phyloP scores from a whole-genome alignment of 1,140 invertebrate genomes.

The Halotydeus destructor region DNA sequence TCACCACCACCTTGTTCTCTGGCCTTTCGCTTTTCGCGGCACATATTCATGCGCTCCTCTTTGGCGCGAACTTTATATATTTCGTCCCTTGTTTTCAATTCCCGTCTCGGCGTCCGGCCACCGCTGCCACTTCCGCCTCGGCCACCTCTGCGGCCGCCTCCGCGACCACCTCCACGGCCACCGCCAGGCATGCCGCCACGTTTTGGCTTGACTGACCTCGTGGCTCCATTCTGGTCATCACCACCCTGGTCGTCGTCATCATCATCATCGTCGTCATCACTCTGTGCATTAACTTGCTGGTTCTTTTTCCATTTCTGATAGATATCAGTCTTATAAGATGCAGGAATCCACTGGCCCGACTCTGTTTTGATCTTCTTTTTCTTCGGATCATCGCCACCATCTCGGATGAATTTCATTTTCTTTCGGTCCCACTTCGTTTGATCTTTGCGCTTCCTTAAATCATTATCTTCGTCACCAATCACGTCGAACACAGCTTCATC shows the following conservation, averaged over 20 bases:
- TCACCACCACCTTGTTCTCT: too few relatives aligned
- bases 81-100: slow-evolving; percentile 42
- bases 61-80: slow-evolving; percentile 40
- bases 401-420: slow-evolving; percentile 66
- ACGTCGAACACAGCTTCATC: slow-evolving; percentile 51
- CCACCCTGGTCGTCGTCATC: slow-evolving; percentile 24
- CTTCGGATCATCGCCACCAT: slow-evolving; percentile 37
- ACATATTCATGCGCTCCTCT: slow-evolving; percentile 30
- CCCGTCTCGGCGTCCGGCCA: slow-evolving; percentile 25
- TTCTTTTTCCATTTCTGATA: slow-evolving; percentile 72
- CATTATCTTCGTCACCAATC: slow-evolving; percentile 47
- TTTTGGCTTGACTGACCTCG: slow-evolving; percentile 18
- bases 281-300: slow-evolving; percentile 40
- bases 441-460: slow-evolving; percentile 33
- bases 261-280: slow-evolving; percentile 34
- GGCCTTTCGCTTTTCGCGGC: slow-evolving; percentile 19
- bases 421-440: slow-evolving; percentile 47
- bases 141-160: slow-evolving; percentile 18
- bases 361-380: slow-evolving; percentile 75
- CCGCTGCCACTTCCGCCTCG: too few relatives aligned
- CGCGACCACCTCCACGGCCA: slow-evolving; percentile 17
- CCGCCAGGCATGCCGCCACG: slow-evolving; percentile 9
- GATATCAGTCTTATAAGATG: slow-evolving; percentile 71
- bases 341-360: slow-evolving; percentile 76
- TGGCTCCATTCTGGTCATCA: slow-evolving; percentile 13